A percentile compares a stretch with the other conserved stretches of the same genome.
These are phyloP conservation scores for Pitta sordida DNA, from an alignment of 2,113 vertebrate species.

Conservation along the genomic window DNA sequence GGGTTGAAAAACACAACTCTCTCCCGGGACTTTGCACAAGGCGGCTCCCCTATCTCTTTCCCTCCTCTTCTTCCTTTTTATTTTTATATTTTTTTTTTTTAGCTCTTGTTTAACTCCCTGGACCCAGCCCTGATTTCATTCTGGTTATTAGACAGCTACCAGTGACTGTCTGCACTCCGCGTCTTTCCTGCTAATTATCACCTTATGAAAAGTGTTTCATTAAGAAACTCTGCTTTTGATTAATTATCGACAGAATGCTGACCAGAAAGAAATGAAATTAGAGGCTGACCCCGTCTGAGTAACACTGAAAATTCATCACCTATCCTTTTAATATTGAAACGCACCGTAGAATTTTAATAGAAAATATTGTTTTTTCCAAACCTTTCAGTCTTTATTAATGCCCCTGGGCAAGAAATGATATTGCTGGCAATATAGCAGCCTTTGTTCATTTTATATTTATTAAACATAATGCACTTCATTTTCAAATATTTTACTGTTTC, in stretches of 20 bases:
- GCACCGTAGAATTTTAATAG: slow-evolving; percentile 83
- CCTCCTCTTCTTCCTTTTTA: background rate
- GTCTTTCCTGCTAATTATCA: slow-evolving; percentile 95
- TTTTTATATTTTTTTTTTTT: background rate
- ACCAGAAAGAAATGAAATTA: slow-evolving; percentile 88
- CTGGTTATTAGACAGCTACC: slow-evolving; percentile 82
- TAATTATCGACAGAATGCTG: slow-evolving; percentile 97
- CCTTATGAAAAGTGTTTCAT: slow-evolving; percentile 98
- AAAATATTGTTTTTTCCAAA: slow-evolving; percentile 81
- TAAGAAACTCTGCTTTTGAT: slow-evolving; percentile 91
- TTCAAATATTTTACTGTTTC: slow-evolving; percentile 85
- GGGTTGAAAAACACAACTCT: background rate
- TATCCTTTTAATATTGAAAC: slow-evolving; percentile 87
- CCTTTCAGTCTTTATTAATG: slow-evolving; percentile 85
- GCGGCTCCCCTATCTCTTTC: background rate
- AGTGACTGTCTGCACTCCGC: slow-evolving; percentile 75
- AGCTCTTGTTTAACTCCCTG: slow-evolving; percentile 54
- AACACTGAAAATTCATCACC: slow-evolving; percentile 84
- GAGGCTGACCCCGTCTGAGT: slow-evolving; percentile 81
- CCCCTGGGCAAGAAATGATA: slow-evolving; percentile 78
- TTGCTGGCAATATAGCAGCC: slow-evolving; percentile 80
- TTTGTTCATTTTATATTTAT: slow-evolving; percentile 89
- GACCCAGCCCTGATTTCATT: slow-evolving; percentile 71
- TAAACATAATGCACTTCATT: slow-evolving; percentile 86
- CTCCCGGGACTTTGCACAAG: background rate